Base-by-base conservation (phyloP, 2,797 vertebrate genomes). In the Meda fulgida region DNA sequence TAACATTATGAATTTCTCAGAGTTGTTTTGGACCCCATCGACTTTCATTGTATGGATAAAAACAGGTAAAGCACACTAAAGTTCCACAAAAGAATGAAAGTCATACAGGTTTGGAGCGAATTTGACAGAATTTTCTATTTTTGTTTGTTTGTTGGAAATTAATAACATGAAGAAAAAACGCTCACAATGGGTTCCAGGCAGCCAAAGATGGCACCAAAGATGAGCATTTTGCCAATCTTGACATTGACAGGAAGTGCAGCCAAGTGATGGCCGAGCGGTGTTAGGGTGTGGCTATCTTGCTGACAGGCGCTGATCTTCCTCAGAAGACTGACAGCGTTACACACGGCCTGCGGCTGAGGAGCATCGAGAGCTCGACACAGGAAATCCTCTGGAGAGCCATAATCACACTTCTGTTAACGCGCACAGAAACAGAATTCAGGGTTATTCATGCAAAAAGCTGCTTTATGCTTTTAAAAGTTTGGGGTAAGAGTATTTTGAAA, bases 161-260 rank as follows among this genome's bases (percentile, higher is more conserved):
- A 4, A 36, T 18, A 19, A 26, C 26, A 31, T 19, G 16, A 16
- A 58, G 23, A 26, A 23, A 67, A 26, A 29, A 31, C 8, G 1
- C 97, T 92, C 91, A 99, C 98, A 87, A 97, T 96, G 51, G 98
- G 96, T 88, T 99, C 97, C 89, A 99, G 95, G 89, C 97, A 99
- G 88, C 97, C 97, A 89, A 99, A 96, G 92, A 99, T 97, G 88
- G 97, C 98, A 43, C 97, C 97, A 40, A 98, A 99, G 91, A 99
- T 97, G 55, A 99, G 97, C 98, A 99, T 99, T 94, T 99, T 99
- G 75, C 98, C 98, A 46, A 99, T 99, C 93, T 98, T 99, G 77
- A 98, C 98, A 10, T 98, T 98, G 91, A 99, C 97, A 6, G 98
- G 98, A 91, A 99, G 92, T 46, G 95, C 94, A 21, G 98, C 98